Evolutionary conservation across 2,113 vertebrate genomes (phyloP), one percentile per base, ranked within the genome.

Genomic region (Marmota flaviventris): DNA sequence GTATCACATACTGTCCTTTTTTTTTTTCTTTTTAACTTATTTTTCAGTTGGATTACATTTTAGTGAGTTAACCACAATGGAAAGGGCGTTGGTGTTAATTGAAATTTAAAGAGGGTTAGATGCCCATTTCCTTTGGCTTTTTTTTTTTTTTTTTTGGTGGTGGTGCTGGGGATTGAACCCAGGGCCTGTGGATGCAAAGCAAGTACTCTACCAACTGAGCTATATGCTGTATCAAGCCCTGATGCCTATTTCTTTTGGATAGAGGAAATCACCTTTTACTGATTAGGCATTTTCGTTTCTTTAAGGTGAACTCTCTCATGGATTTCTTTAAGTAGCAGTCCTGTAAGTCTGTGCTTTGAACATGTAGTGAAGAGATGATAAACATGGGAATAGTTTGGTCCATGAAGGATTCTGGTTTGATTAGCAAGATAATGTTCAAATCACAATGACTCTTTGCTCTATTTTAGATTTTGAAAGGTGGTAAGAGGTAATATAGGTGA

Each of bases 1-100:
- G 13, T 79, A 53, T 88, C 29, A 86, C 20, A 56, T 56, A 78
- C 25, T 78, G 2, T 86, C 20, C 39, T 67, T 93, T 89, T 76
- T 65, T 45, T 92, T 81, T 95, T 24, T 2, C 27, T 89, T 89
- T 93, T 84, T 32, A 61, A 53, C 73, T 56, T 87, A 34, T 75
- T 89, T 95, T 96, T 78, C 67, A 85, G 13, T 83, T 85, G 88
- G n/a, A 85, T 76, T 89, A 22, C 22, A 42, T 94, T 91, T 96
- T 42, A 56, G 2, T 65, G 20, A 84, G 20, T 93, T 84, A 72
- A 51, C n/a, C 37, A 37, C 48, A 94, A n/a, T 93, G 48, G 32
- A 81, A 91, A 86, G 18, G 2, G 11, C 37, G 27, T 29, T 83
- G 22, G 6, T 82, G 2, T 89, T 72, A 86, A 39, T 85, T 91